Evolutionary conservation across 2,797 vertebrate genomes (phyloP), one percentile per base, ranked within the genome.

Genomic region (Pristis pectinata): DNA sequence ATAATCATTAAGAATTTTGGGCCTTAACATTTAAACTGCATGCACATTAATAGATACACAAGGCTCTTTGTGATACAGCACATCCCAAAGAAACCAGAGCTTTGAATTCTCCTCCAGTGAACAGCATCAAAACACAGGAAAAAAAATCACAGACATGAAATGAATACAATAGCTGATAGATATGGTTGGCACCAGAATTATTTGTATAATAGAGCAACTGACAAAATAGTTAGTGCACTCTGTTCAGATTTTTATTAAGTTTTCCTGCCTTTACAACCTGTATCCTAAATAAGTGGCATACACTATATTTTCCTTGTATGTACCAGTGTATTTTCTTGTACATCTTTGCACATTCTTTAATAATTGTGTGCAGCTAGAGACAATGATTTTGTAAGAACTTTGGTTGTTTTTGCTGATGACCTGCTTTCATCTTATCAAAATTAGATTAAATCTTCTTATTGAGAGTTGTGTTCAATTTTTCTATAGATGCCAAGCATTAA

Each of bases 191-290:
- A 56, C 27, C 2, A 27, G 3, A 87, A 56, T 56, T 30, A 59
- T 56, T 34, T 53, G 27, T 53, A 83, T 83, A 11, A 85, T 87
- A 56, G 30, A 4, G 24, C 4, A 87, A 6, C 15, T 1, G 24
- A 27, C 9, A 87, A 34, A 56, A 59, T 70, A 34, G 59, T 56
- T 59, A 15, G 27, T 15, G 0, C 27, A 34, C 87, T 87, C 87
- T 49, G 49, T 30, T 56, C 53, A 41, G 24, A 24, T 83, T 83
- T 87, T 34, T 87, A 37, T 70, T 37, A 34, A 92, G 44, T 41
- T 70, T 92, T 92, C 83, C 37, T 92, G 89, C n/a, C n/a, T 70
- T 19, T 70, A 64, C 19, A 70, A 92, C 92, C 37, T 92, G 37
- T 70, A 1, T 92, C 27, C 83, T 34, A 59, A 3, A 27, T 92